Conservation (phyloP, 1,140 invertebrate genomes). For the Araneus ventricosus region DNA sequence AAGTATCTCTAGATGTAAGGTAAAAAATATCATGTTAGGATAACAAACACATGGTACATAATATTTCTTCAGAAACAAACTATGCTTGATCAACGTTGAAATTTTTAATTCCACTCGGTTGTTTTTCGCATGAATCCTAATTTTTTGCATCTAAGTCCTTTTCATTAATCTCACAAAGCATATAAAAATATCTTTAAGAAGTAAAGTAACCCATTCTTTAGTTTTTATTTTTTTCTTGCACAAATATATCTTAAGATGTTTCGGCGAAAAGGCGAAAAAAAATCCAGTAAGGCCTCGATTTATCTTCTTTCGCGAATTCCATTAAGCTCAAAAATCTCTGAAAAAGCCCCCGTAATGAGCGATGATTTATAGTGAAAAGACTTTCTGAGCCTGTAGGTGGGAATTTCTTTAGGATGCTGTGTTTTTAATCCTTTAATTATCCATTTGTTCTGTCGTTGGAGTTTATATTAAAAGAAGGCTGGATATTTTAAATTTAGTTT, state of each 20-base stretch:
- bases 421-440: conserved; percentile 50
- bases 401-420: background rate
- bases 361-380: conserved; percentile 23
- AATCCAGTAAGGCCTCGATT: conserved; percentile 14
- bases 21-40: too few species aligned
- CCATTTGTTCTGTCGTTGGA: background rate
- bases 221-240: background rate
- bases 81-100: too few species aligned
- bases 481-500: background rate
- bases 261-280: background rate
- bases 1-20: too few species aligned
- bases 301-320: conserved; percentile 23
- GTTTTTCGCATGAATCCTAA: background rate
- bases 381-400: background rate
- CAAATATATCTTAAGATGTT: background rate
- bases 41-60: too few species aligned
- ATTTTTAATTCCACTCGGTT: too few species aligned
- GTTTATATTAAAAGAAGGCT: background rate
- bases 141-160: background rate
- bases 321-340: conserved; percentile 33
- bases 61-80: too few species aligned
- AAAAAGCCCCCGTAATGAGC: conserved; percentile 12
- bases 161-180: background rate
- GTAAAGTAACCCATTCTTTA: background rate
- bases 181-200: background rate